phyloP scores from a whole-genome alignment of 2,888 invertebrate genomes.

The Clepsis dumicolana region DNA sequence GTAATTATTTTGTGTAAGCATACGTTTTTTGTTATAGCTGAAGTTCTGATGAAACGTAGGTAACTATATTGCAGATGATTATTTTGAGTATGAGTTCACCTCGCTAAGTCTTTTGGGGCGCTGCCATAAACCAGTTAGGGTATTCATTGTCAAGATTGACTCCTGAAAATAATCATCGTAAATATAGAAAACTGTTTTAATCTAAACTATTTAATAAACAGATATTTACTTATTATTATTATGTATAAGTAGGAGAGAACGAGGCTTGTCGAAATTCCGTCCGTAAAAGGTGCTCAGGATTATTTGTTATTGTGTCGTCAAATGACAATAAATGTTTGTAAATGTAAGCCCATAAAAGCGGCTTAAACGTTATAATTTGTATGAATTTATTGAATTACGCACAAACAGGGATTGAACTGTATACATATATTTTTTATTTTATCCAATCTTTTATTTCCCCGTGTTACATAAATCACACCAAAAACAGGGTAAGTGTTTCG shows the following conservation, averaged over 20 bases:
- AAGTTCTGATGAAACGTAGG: neutral
- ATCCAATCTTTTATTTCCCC: conserved; percentile 50
- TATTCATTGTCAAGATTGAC: neutral
- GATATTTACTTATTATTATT: conserved; percentile 5
- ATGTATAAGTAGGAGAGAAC: conserved; percentile 18
- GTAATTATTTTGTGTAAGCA: neutral
- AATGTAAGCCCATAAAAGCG: conserved; percentile 37
- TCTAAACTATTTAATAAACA: conserved; percentile 8
- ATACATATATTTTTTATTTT: conserved; percentile 65
- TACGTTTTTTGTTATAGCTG: neutral
- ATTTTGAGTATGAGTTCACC: too few relatives aligned
- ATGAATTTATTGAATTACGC: conserved; percentile 43
- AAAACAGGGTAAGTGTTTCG: too few relatives aligned
- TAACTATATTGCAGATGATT: too few relatives aligned
- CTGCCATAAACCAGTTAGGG: too few relatives aligned
- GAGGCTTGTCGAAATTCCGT: conserved; percentile 40
- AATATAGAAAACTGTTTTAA: neutral
- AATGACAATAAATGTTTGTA: conserved; percentile 30
- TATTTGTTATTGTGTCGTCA: conserved; percentile 11
- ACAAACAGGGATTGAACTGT: conserved; percentile 77
- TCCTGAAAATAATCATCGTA: conserved; percentile 1
- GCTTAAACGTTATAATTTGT: conserved; percentile 17
- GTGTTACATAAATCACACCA: neutral
- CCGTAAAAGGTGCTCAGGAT: conserved; percentile 18
- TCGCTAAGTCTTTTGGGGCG: too few relatives aligned